Evolutionary conservation across 2,113 vertebrate genomes (phyloP), one percentile per base, ranked within the genome.

Genomic region (Cyanoderma ruficeps): DNA sequence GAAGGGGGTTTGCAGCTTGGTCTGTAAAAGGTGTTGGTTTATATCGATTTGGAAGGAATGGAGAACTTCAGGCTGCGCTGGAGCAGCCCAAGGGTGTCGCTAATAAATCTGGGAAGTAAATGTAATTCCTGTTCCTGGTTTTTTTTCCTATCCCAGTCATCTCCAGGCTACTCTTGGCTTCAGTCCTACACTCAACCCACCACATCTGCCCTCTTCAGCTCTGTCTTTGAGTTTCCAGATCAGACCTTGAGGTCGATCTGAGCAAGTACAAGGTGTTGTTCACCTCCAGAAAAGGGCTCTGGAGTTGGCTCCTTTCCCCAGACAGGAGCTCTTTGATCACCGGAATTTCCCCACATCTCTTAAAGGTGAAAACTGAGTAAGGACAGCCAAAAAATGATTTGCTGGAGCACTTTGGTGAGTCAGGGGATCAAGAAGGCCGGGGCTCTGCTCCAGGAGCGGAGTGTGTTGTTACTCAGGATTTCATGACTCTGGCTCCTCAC

Each of bases 231-330:
- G 10, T 46, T 46, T 46, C 44, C 44, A 21, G 44, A 21, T 46
- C 44, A 21, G 44, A 21, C 21, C 44, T 47, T 22, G 47, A 83
- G 25, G 25, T 85, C 3, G 10, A 31, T 15, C 90, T 95, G 3
- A 70, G 8, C 33, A 42, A 86, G 18, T 4, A 6, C 11, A 74
- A 75, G 23, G 2, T 5, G 27, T 57, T 57, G 65, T 41, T 90
- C 28, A 11, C 24, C 10, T 0, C 2, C 11, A 24, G 11, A 5
- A 41, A 69, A 25, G 0, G 7, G 2, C 22, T 31, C 24, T 10
- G 70, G 15, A 15, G 0, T 3, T 61, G 2, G 1, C 46, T 61
- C 21, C 12, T 57, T 31, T 41, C n/a, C n/a, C 37, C 56, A 24
- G 13, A 8, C 12, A 11, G 15, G 2, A 41, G 23, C 1, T 0